Conservation (phyloP, 1,140 invertebrate genomes). For the Saccostrea glomerata region DNA sequence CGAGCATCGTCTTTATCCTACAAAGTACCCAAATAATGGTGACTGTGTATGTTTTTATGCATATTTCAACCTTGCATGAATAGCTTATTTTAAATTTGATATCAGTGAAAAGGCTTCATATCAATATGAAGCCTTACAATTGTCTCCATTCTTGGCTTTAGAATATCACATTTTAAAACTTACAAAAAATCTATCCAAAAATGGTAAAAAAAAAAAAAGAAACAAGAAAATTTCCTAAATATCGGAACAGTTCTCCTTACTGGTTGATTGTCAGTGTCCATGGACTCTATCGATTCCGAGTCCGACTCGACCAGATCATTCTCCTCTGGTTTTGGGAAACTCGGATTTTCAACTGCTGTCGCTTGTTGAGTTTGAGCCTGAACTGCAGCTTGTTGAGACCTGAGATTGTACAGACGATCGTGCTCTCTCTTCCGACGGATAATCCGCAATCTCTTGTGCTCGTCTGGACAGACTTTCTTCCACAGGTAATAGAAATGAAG, state of each 20-base stretch:
- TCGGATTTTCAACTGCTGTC: conserved; percentile 5
- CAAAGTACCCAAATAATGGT: not conserved
- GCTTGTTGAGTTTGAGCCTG: conserved; percentile 47
- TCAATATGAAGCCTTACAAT: no score
- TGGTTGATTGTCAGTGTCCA: conserved; percentile 59
- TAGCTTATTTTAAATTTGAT: no score
- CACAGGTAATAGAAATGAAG: conserved; percentile 99
- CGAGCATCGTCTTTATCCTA: conserved; percentile 23
- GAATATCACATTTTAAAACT: no score
- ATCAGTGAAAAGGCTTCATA: no score
- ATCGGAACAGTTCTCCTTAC: conserved; percentile 13
- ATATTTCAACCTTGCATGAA: no score
- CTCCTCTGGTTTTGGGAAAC: conserved; percentile 38
- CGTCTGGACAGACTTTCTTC: conserved; percentile 92
- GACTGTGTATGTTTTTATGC: no score
- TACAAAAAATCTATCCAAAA: no score
- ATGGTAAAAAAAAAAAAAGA: not conserved
- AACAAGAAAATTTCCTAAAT: not conserved
- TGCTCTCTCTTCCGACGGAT: conserved; percentile 79
- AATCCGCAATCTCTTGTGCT: conserved; percentile 85
- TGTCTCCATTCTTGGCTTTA: no score
- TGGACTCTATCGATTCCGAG: conserved; percentile 59
- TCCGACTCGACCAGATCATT: conserved; percentile 54
- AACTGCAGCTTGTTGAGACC: conserved; percentile 65
- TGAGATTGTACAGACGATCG: conserved; percentile 77